Evolutionary conservation across 2,888 invertebrate species (phyloP), one percentile per base, ranked within the genome.

Genomic region (Onchidella celtica): DNA sequence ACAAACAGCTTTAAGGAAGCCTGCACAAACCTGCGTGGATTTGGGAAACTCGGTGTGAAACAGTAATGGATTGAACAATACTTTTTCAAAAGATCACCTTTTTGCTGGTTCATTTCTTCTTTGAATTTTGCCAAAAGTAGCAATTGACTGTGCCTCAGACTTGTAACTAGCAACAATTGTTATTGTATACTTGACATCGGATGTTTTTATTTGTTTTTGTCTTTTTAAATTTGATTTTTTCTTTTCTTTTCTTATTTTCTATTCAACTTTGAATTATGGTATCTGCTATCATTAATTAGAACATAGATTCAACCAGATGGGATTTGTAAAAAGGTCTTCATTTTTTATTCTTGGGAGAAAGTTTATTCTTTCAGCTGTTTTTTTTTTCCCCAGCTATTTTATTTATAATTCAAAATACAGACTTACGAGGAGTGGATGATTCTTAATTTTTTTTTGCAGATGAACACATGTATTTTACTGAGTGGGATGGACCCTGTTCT

Each of bases 111-210:
- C 57, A n/a, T n/a, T n/a, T 69, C 47, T 76, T 66, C 38, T 69
- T 69, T 61, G 36, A 78, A 66, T 55, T 69, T 40, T 78, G 69
- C 69, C 77, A 78, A 59, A 78, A 78, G 68, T 78, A 78, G 78
- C 78, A 78, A 78, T 78, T 68, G 57, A 69, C 69, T 32, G 78
- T 78, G 78, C 78, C 78, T 78, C 78, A 78, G 68, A 78, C 59
- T 76, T 66, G 55, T 65, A 76, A 66, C 34, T 76, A 76, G 76
- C 76, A 66, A 55, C 55, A 55, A 66, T 65, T 24, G n/a, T n/a
- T 59, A n/a, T 73, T 61, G 61, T 61, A 73, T 59, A 61, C 24
- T 32, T 73, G 59, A 59, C 38, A 55, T 32, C 70, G 29, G 40
- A 69, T 21, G 40, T 47, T 21, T 36, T 68, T 38, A 34, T n/a